Percentiles rank a stretch among this genome's conserved stretches.
Evolutionary conservation across 2,888 invertebrate genomes (phyloP).

Genomic region (Didymodactylos carnosus): DNA sequence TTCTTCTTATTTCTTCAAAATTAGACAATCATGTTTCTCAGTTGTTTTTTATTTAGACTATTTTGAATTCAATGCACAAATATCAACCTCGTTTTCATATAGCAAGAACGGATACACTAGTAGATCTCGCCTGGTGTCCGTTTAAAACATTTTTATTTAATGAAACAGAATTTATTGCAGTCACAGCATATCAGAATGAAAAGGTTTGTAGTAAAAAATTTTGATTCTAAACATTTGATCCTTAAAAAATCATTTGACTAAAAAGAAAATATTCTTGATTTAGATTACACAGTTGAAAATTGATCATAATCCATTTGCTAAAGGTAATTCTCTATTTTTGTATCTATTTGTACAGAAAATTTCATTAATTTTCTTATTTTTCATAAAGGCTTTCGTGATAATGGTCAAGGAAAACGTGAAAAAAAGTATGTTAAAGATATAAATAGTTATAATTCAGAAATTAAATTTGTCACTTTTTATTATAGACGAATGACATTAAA

Average conservation of each 20-base stretch:
- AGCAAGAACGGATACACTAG: constrained; percentile 41
- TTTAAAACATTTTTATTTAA: constrained; percentile 44
- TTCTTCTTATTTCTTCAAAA: too few species aligned
- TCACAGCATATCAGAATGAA: constrained; percentile 98
- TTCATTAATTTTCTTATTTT: too few species aligned
- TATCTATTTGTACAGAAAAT: too few species aligned
- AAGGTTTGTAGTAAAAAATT: too few species aligned
- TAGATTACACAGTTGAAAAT: constrained; percentile 14
- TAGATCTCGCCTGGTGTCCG: constrained; percentile 29
- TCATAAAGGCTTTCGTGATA: constrained; percentile 14
- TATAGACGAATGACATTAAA: constrained; percentile 5
- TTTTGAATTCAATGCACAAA: constrained; percentile 85
- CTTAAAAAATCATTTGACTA: too few species aligned
- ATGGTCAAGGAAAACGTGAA: constrained; percentile 14
- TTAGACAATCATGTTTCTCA: too few species aligned
- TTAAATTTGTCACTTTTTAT: too few species aligned
- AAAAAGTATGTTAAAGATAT: too few species aligned
- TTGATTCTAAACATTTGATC: too few species aligned
- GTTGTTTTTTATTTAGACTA: constrained; percentile 51
- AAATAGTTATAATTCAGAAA: too few species aligned
- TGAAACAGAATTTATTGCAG: constrained; percentile 74
- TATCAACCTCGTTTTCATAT: constrained; percentile 86
- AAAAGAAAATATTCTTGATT: not conserved
- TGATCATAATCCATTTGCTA: constrained; percentile 15
- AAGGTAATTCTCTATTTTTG: too few species aligned